These are phyloP conservation scores for Neopipo cinnamomea DNA, from an alignment of 2,113 vertebrate species.

Conservation along the genomic window DNA sequence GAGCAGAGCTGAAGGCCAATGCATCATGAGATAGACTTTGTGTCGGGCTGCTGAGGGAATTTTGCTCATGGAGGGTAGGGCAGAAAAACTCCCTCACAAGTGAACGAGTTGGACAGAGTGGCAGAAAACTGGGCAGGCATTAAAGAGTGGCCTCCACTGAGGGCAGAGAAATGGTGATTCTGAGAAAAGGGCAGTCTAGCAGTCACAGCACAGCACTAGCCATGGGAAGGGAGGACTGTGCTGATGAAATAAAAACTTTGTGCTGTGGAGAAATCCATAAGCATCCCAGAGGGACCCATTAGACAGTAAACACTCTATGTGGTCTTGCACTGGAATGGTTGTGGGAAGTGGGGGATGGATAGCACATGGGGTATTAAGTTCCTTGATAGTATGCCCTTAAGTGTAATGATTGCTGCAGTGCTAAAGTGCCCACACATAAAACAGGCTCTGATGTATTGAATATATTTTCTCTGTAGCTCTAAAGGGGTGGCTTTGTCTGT, in stretches of 20 bases:
- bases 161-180: not conserved
- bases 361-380: not conserved
- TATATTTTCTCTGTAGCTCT: not conserved
- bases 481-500: constrained; percentile 14
- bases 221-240: not conserved
- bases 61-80: not conserved
- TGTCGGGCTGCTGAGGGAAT: not conserved
- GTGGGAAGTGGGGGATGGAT: not conserved
- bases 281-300: constrained; percentile 31
- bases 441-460: not conserved
- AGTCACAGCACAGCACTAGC: not conserved
- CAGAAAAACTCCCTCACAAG: not conserved
- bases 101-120: not conserved
- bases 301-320: not conserved
- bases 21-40: constrained; percentile 46
- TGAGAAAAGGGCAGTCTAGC: not conserved
- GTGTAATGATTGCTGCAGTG: not conserved
- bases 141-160: not conserved
- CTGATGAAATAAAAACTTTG: not conserved
- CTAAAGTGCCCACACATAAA: not conserved
- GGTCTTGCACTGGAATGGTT: not conserved
- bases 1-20: constrained; percentile 9
- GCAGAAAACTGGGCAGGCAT: not conserved
- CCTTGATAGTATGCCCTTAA: not conserved
- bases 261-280: not conserved